Percentiles rank a stretch among this genome's conserved stretches.
Conservation (phyloP, 2,797 vertebrate species). For the Schizopygopsis pylzovi region DNA sequence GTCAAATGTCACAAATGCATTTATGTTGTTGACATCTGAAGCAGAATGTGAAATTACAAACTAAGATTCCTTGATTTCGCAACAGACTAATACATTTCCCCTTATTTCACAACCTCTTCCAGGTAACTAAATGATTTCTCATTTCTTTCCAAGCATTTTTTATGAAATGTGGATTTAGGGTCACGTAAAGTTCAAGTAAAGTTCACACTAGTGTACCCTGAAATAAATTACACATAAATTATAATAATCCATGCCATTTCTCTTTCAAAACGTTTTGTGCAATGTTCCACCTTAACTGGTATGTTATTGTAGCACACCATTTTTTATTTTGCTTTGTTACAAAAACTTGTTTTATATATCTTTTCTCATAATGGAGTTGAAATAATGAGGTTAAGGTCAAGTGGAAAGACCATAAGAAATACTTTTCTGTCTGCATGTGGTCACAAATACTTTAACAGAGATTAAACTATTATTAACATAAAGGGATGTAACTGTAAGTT, state of each 20-base stretch:
- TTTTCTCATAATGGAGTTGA: neutral
- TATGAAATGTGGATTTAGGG: neutral
- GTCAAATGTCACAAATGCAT: neutral
- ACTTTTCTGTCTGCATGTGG: neutral
- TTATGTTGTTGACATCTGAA: neutral
- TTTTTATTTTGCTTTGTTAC: neutral
- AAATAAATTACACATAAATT: neutral
- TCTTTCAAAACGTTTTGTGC: neutral
- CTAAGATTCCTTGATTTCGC: neutral
- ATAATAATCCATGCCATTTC: neutral
- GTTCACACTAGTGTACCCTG: neutral
- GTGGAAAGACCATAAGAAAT: neutral
- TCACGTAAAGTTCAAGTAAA: neutral
- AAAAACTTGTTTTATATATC: neutral
- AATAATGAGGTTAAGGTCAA: neutral
- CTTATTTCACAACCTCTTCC: neutral
- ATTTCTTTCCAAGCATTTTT: neutral
- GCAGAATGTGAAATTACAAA: neutral
- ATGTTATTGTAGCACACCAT: neutral
- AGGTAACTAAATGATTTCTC: neutral
- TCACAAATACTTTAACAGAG: neutral
- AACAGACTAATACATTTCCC: neutral
- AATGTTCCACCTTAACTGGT: neutral
- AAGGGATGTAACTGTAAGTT: too few species aligned
- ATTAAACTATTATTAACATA: too few species aligned